Evolutionary conservation across 2,888 invertebrate species (phyloP), one percentile per base, ranked within the genome.

Genomic region (Ornithoptera priamus): DNA sequence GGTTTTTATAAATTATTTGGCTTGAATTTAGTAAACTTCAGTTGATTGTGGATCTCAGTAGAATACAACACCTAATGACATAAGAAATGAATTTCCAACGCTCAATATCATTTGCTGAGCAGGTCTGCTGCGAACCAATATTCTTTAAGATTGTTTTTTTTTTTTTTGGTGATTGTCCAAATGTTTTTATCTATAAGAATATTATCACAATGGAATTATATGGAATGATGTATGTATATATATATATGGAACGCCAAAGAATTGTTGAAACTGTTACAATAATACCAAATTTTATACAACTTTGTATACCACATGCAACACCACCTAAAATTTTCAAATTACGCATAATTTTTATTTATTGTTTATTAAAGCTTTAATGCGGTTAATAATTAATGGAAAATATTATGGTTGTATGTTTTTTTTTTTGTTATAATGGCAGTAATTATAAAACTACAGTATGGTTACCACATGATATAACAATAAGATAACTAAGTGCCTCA

Each of bases 31-130:
- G 89, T 90, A 90, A 90, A 83, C 86, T 89, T 87, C 89, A 90
- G 84, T 84, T 90, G 92, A 90, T 90, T 92, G 91, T 90, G 87
- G 90, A 91, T 91, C 91, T 92, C 92, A 91, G 82, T 89, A 89
- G 87, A 80, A 84, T 76, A 77, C 75, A 77, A 77, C 75, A 77
- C 72, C 75, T 76, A 75, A 84, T 85, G 84, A 82, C 79, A 75
- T 88, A 87, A 88, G 87, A 86, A 77, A 58, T 59, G 57, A 78
- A 81, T 84, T 83, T 82, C 83, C 81, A 81, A 80, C 79, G 87
- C 88, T 88, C 87, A 88, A 86, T 79, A 80, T 78, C 75, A 77
- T 78, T 79, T 74, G 7, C 73, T 74, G 72, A 77, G 73, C 74
- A 71, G 71, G 69, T 79, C 77, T 78, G 78, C 77, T 79, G 75